Evolutionary conservation across 2,797 vertebrate species (phyloP), one percentile per base, ranked within the genome.

Genomic region (Phyllotis vaccarum): DNA sequence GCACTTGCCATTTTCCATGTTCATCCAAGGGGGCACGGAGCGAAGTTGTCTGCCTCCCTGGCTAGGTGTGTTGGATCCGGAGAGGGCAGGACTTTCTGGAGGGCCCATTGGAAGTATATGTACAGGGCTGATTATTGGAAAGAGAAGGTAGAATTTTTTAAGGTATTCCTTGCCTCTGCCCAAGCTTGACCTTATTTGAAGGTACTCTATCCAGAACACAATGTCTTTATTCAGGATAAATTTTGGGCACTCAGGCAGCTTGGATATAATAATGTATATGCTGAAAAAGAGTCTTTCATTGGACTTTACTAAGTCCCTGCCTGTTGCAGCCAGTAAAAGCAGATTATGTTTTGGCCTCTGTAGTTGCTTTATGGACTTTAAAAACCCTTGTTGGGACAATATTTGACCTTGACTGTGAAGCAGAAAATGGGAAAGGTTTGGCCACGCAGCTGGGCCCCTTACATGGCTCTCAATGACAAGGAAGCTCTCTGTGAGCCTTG

Each of bases 141-240:
- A 1, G 70, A 52, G 37, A 79, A 56, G 85, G 85, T 21, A 52
- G 29, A 29, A 11, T 6, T 40, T 81, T 88, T 89, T n/a, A n/a
- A n/a, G n/a, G n/a, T 5, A 2, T 8, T 80, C 43, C 68, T 92
- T 87, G 12, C n/a, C 6, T 91, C 76, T 85, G 37, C 81, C 91
- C 92, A 24, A 74, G 85, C 79, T 87, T 70, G 56, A 74, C 89
- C 75, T 89, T 81, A 31, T 94, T 93, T 75, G 96, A 96, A 97
- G 82, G 58, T 72, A 2, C 76, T 93, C 86, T 87, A 89, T 89
- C 64, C 60, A 72, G 72, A 95, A 34, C 40, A 88, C 13, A 92
- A 5, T 54, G 87, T 89, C 85, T 93, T 94, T 93, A 90, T 89
- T 93, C 81, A 94, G 81, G 94, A 92, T 2, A 8, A 89, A 87